A percentile compares a stretch with the other conserved stretches of the same genome.
Evolutionary conservation across 1,140 invertebrate genomes (phyloP).

Genomic region (Glomeris maerens): DNA sequence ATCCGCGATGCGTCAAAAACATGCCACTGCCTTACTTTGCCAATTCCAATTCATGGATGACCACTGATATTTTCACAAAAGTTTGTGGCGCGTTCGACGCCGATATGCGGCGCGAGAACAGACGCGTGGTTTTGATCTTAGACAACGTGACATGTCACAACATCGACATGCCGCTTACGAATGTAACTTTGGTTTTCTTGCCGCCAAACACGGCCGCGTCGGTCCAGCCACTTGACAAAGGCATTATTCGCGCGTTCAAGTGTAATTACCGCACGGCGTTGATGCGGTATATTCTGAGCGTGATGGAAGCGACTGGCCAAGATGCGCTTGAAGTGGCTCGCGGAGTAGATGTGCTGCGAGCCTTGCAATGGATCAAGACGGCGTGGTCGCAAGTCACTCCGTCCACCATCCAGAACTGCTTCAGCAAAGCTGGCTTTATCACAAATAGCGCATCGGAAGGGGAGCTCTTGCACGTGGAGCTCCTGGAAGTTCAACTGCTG

Average conservation of each 20-base stretch:
- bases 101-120: slow-evolving; percentile 9
- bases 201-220: slow-evolving; percentile 18
- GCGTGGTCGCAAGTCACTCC: too few species aligned
- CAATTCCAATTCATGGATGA: slow-evolving; percentile 22
- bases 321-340: too few species aligned
- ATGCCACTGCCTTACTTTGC: slow-evolving; percentile 15
- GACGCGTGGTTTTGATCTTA: slow-evolving; percentile 15
- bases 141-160: slow-evolving; percentile 4
- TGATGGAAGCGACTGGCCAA: too few species aligned
- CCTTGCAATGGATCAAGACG: too few species aligned
- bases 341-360: too few species aligned
- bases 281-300: too few species aligned
- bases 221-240: slow-evolving; percentile 21
- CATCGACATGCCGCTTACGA: not conserved
- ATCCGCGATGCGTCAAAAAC: slow-evolving; percentile 17
- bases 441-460: too few species aligned
- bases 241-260: slow-evolving; percentile 20
- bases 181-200: slow-evolving; percentile 16
- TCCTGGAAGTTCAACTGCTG: too few species aligned
- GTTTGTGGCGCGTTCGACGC: slow-evolving; percentile 17
- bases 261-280: slow-evolving; percentile 1
- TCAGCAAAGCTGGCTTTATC: too few species aligned
- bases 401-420: too few species aligned
- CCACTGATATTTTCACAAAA: slow-evolving; percentile 15
- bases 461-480: too few species aligned